Conservation (phyloP, 1,140 invertebrate species). For the Aphelenchoides fujianensis region DNA sequence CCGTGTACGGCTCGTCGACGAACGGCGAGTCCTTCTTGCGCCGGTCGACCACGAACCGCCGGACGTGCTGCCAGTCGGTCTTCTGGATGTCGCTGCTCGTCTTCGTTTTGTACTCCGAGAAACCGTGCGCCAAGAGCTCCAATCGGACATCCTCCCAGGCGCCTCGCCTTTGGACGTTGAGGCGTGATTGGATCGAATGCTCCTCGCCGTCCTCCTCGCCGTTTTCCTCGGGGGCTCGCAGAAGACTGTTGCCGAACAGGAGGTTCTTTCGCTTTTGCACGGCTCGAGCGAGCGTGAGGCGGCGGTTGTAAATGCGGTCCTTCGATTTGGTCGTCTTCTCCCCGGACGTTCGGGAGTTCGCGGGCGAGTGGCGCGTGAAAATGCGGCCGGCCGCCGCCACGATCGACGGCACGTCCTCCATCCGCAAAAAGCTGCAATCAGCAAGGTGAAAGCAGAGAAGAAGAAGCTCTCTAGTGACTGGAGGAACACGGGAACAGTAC, state of each 20-base stretch:
- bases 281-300: background rate
- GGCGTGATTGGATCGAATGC: background rate
- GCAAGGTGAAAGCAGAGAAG: too few species aligned
- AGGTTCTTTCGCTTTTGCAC: constrained; percentile 15
- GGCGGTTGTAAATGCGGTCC: constrained; percentile 3
- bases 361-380: background rate
- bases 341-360: too few species aligned
- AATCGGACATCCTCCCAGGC: constrained; percentile 8
- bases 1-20: constrained; percentile 4
- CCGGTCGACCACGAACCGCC: constrained; percentile 16
- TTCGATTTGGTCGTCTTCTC: background rate
- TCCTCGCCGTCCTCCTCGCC: background rate
- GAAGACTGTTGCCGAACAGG: background rate
- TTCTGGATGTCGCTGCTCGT: constrained; percentile 6
- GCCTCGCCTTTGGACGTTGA: background rate
- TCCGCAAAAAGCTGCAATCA: background rate
- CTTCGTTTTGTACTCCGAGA: background rate
- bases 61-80: constrained; percentile 22
- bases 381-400: background rate
- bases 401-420: background rate
- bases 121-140: constrained; percentile 4
- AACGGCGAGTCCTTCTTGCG: background rate
- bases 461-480: too few species aligned
- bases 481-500: too few species aligned
- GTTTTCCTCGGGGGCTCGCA: too few species aligned